Evolutionary conservation across 2,888 invertebrate species (phyloP), one percentile per base, ranked within the genome.

Genomic region (Germaria angustata): DNA sequence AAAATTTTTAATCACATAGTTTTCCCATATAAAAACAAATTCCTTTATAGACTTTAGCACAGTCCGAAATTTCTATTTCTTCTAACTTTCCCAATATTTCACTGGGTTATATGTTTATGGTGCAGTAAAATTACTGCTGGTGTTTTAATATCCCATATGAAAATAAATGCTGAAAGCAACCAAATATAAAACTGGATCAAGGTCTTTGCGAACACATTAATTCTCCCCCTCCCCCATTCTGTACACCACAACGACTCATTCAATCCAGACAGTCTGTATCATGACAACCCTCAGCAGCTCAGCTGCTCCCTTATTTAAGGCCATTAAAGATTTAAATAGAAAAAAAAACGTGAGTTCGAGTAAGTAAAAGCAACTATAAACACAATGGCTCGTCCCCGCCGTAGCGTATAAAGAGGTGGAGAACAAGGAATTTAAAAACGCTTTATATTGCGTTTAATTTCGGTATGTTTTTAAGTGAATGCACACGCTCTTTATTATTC

Each of bases 401-500:
- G n/a, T 46, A 9, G n/a, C 15, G 11, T 39, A 17, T 32, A 51
- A 15, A 20, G 28, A n/a, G 15, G 17, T 4, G 53, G 17, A 36
- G 13, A 15, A 36, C 57, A 28, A 46, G 46, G 5, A 34, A 22
- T 55, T 75, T 55, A 22, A 41, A 59, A 53, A 57, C 17, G 41
- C 15, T 66, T 66, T 65, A 49, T 34, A 68, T 24, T 44, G 34
- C 53, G 51, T 24, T 69, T n/a, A 17, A 32, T 32, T 51, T 53
- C 24, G n/a, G n/a, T 46, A 28, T 24, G n/a, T 39, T 34, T 55
- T 59, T 76, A 82, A 82, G 79, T 82, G 79, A 68, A 76, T 82
- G 82, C 82, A 82, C 82, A 82, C 82, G 82, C 82, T 75, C n/a
- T 71, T 55, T 46, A 51, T 17, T 78, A 82, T 82, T 79, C 75